A percentile compares a stretch with the other conserved stretches of the same genome.
These are phyloP conservation scores for Dicentrarchus labrax DNA, from an alignment of 2,113 vertebrate species.

Conservation along the genomic window DNA sequence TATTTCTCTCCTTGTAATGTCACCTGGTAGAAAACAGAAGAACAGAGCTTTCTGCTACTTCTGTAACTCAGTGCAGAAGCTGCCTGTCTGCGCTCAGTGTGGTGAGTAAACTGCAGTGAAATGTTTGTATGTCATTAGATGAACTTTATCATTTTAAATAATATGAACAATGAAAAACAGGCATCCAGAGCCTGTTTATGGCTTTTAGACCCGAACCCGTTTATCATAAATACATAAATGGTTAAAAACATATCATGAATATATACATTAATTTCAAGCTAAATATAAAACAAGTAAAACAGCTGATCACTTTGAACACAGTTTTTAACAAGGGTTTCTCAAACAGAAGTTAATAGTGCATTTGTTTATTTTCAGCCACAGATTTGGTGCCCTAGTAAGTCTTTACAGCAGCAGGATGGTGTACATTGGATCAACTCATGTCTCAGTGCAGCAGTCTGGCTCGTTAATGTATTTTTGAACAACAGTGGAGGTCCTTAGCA, in stretches of 20 bases:
- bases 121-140: neutral
- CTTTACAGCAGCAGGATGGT: neutral
- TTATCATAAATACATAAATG: neutral
- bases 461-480: neutral
- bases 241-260: neutral
- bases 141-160: neutral
- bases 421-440: neutral
- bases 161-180: too few species aligned
- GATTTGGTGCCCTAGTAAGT: neutral
- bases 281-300: neutral
- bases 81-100: constrained; percentile 96
- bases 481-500: too few species aligned
- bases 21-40: constrained; percentile 91
- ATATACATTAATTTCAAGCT: neutral
- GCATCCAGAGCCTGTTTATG: neutral
- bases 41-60: constrained; percentile 99
- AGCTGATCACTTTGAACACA: neutral
- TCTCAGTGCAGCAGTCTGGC: too few species aligned
- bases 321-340: neutral
- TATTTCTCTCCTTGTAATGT: constrained; percentile 39
- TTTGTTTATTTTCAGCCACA: neutral
- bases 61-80: constrained; percentile 93
- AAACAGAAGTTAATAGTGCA: neutral
- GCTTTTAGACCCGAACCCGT: too few species aligned
- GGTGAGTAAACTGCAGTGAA: constrained; percentile 86